phyloP scores from a whole-genome alignment of 2,888 invertebrate genomes.

The Ypsolopha sequella region DNA sequence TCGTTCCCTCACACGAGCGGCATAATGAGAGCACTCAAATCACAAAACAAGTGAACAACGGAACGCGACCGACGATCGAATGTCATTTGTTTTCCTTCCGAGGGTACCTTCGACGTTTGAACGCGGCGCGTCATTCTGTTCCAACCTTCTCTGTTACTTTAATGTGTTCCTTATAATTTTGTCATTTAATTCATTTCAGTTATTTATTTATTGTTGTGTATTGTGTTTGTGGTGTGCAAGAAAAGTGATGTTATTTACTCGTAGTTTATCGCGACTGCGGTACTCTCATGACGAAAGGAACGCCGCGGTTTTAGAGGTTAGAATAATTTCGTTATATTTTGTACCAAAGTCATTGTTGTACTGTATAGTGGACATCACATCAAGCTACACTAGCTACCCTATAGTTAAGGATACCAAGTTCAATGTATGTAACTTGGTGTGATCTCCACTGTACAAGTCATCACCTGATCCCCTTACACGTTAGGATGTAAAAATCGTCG shows the following conservation, averaged over 20 bases:
- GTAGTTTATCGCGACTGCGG: slow-evolving; percentile 41
- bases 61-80: not conserved
- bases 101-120: slow-evolving; percentile 13
- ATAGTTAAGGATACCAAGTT: too few relatives aligned
- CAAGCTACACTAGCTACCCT: too few relatives aligned
- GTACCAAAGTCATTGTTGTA: too few relatives aligned
- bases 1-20: not conserved
- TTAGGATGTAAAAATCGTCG: too few relatives aligned
- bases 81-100: slow-evolving; percentile 13
- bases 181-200: slow-evolving; percentile 2
- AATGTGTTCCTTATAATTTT: slow-evolving; percentile 12
- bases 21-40: not conserved
- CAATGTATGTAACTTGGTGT: too few relatives aligned
- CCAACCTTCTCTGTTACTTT: slow-evolving; percentile 9
- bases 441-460: too few relatives aligned
- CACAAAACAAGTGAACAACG: slow-evolving; percentile 3
- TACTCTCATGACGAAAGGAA: slow-evolving; percentile 49
- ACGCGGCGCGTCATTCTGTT: slow-evolving; percentile 9
- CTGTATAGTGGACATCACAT: too few relatives aligned
- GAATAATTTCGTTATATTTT: too few relatives aligned
- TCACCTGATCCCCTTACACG: too few relatives aligned
- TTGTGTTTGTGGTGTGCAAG: too few relatives aligned
- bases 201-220: not conserved
- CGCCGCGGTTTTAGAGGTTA: slow-evolving; percentile 21
- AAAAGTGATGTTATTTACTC: slow-evolving; percentile 48